These are phyloP conservation scores for Halcyon smyrnensis DNA, from an alignment of 2,797 vertebrate species.

Conservation along the genomic window DNA sequence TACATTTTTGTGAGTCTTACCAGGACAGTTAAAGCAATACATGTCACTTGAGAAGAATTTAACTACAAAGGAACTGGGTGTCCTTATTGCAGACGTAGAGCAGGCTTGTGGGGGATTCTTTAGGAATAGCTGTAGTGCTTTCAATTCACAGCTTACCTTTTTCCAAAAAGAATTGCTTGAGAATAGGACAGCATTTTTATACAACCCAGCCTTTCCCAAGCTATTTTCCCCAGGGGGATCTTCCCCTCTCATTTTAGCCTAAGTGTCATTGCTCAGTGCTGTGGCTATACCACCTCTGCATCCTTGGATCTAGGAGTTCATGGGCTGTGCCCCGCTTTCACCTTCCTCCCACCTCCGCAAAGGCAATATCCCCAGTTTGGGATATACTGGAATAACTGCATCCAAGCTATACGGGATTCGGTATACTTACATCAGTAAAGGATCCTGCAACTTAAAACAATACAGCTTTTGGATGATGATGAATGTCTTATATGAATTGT, in stretches of 20 bases:
- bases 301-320: not conserved
- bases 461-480: not conserved
- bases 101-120: not conserved
- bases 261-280: not conserved
- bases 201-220: not conserved
- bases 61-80: not conserved
- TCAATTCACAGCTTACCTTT: constrained; percentile 27
- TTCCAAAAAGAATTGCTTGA: constrained; percentile 22
- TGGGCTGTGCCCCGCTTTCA: not conserved
- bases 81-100: not conserved
- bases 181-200: not conserved
- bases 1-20: constrained; percentile 22
- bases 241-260: not conserved
- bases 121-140: not conserved
- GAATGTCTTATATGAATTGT: not conserved
- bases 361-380: not conserved
- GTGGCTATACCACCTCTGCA: not conserved
- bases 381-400: not conserved
- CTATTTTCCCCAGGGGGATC: constrained; percentile 16
- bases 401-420: not conserved
- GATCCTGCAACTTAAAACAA: not conserved
- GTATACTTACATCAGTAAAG: not conserved
- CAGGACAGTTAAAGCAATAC: constrained; percentile 26
- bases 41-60: constrained; percentile 68
- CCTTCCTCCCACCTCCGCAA: not conserved